Conservation (phyloP, 2,113 vertebrate species). For the Jacana jacana region DNA sequence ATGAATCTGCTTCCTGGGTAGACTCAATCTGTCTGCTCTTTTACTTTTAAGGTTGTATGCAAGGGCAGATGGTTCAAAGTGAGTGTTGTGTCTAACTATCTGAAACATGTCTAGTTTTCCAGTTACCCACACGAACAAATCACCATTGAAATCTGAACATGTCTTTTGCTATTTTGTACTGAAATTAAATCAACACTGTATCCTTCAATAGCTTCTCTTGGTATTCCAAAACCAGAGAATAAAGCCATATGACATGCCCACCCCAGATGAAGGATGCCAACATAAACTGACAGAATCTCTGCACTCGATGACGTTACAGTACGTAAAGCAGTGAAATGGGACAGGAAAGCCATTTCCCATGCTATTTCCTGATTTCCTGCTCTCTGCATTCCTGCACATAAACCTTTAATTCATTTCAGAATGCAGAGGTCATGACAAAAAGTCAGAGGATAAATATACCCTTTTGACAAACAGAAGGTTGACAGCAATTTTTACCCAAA, state of each 20-base stretch:
- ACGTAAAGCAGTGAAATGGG: constrained; percentile 30
- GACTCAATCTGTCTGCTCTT: background rate
- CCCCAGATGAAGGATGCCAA: background rate
- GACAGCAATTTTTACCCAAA: constrained; percentile 26
- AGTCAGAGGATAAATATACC: constrained; percentile 63
- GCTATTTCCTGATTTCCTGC: constrained; percentile 71
- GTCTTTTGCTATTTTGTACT: background rate
- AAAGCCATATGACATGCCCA: background rate
- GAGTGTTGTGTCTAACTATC: background rate
- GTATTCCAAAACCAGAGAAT: background rate
- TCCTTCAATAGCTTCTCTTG: background rate
- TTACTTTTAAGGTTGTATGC: background rate
- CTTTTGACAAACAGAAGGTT: constrained; percentile 64
- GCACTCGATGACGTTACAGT: background rate
- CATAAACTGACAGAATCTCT: background rate
- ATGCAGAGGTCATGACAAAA: constrained; percentile 71
- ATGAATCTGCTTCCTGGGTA: background rate
- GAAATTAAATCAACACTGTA: background rate
- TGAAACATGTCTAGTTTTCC: background rate
- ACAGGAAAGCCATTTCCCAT: constrained; percentile 66
- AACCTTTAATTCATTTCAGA: constrained; percentile 78
- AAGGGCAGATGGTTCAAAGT: background rate
- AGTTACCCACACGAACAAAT: background rate
- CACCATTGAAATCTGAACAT: background rate
- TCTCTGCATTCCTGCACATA: constrained; percentile 65